Evolutionary conservation across 2,113 vertebrate species (phyloP), one percentile per base, ranked within the genome.

Genomic region (Saguinus imperator): DNA sequence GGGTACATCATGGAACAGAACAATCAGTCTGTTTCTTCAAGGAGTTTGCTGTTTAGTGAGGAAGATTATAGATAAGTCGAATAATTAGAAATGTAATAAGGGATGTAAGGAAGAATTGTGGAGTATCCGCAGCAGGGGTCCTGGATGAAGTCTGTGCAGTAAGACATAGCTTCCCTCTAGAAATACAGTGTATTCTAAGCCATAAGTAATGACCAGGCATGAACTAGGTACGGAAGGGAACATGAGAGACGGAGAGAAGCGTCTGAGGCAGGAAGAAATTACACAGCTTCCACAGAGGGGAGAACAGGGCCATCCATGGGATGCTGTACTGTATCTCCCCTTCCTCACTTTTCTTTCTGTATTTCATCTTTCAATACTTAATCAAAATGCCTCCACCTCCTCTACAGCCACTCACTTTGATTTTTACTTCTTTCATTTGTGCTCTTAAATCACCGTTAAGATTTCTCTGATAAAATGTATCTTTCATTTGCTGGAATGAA

Each of bases 281-380:
- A 18, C 1, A 11, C 1, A 9, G 2, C 1, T 0, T 58, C 45
- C 6, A 37, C 40, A 32, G 13, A 1, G 21, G 10, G 20, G 1
- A 57, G 23, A 18, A 68, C 27, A 37, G 45, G 72, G 12, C 20
- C n/a, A 17, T 10, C 2, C 10, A 29, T 2, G 2, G 13, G 4
- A 17, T 12, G 16, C 5, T 48, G 11, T 48, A 21, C 43, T n/a
- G 0, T 40, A 10, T 8, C 45, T 66, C 27, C 4, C 2, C 32
- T 64, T 35, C 0, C 17, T 70, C 4, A n/a, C 17, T 25, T 20
- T 48, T 52, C n/a, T 2, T 1, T 14, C 27, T 29, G 3, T 45
- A 8, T 2, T 55, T 89, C 40, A 27, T 25, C 27, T 37, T 35
- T 73, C 45, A 27, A 37, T 25, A 14, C 17, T 20, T 6, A 55